Conservation (phyloP, 2,888 invertebrate genomes). For the Mantis religiosa region DNA sequence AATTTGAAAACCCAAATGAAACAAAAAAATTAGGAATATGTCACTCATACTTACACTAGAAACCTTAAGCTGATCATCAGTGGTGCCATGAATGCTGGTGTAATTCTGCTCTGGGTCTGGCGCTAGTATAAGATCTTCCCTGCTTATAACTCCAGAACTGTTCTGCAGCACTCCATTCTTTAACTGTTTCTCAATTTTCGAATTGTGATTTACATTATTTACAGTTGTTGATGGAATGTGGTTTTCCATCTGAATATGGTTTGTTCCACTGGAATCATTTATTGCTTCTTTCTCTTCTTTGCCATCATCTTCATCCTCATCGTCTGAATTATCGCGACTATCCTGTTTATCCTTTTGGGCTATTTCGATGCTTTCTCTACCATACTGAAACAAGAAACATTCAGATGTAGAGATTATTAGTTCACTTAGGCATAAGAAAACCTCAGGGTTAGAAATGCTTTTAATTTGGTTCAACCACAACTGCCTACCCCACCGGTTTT, state of each 20-base stretch:
- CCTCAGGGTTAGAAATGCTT: no score
- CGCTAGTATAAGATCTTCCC: conserved; percentile 68
- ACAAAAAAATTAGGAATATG: no score
- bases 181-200: conserved; percentile 32
- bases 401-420: no score
- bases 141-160: conserved; percentile 56
- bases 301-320: conserved; percentile 45
- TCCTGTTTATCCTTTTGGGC: conserved; percentile 51
- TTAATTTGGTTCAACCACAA: no score
- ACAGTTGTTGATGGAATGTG: conserved; percentile 20
- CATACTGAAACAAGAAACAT: conserved; percentile 58
- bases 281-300: conserved; percentile 48
- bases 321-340: conserved; percentile 46
- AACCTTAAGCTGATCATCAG: background rate
- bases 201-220: conserved; percentile 28
- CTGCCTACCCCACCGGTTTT: no score
- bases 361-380: conserved; percentile 74
- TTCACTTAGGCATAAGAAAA: no score
- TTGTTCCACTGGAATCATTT: conserved; percentile 15
- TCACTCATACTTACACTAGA: background rate
- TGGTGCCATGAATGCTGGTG: conserved; percentile 44
- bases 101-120: conserved; percentile 65
- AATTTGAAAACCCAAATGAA: no score
- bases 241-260: conserved; percentile 26
- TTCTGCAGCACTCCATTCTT: conserved; percentile 24